Evolutionary conservation across 2,888 invertebrate species (phyloP), one percentile per base, ranked within the genome.

Genomic region (Eupithecia vulgata): DNA sequence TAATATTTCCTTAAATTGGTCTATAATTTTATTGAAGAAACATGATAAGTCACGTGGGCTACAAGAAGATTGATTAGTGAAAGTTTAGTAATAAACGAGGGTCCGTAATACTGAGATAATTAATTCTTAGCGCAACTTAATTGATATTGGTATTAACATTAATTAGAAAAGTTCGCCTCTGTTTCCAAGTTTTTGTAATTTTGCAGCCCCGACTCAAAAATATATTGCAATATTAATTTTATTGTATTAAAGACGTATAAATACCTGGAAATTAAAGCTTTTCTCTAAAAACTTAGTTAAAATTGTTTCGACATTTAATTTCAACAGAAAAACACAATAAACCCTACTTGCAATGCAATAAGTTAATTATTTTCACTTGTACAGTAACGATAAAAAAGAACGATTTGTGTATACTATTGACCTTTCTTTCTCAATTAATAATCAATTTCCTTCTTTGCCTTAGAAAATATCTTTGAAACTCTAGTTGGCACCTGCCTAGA

Each of bases 71-170:
- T 92, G 92, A 93, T 92, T 90, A 91, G 91, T 91, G 87, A 90
- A 93, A 93, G 90, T 92, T 93, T 90, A 88, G 90, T 90, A 92
- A 92, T 93, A 93, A 93, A 92, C 91, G 90, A 88, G 88, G 88
- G 90, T 85, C 89, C 89, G 89, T 91, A 91, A 92, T 91, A 87
- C 90, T 87, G 86, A 92, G 90, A 91, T 92, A 93, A 93, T 93
- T 92, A 92, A 93, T 93, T 93, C 92, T 91, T 91, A 92, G 90
- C 89, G 88, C 89, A 90, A 92, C 88, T 91, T 93, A 93, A 93
- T 93, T 92, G 91, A 92, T 92, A 92, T 90, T 87, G 89, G 88
- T 91, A 92, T 91, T 91, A 92, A 90, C 91, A 90, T 91, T 92
- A 93, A 93, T 93, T 93, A 92, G 91, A 91, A 91, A 93, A 93